Percentiles rank a stretch among this genome's conserved stretches.
These are phyloP conservation scores for Hypocryptadius cinnamomeus DNA, from an alignment of 2,113 vertebrate species.

Conservation along the genomic window DNA sequence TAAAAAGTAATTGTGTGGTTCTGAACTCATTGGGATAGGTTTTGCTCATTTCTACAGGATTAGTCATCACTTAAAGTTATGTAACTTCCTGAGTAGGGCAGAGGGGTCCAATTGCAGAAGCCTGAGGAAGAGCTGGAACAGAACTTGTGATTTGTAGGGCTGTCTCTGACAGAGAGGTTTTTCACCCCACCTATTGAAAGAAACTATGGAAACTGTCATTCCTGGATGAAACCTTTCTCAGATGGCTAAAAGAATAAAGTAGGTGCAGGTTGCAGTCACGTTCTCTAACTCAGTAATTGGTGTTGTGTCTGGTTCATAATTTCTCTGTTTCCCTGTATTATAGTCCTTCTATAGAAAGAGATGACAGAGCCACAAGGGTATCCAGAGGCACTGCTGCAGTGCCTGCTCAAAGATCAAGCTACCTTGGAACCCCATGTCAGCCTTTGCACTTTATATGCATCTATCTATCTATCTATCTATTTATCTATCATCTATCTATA, in stretches of 20 bases:
- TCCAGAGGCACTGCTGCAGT: background rate
- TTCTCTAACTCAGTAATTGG: background rate
- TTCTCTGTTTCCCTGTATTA: background rate
- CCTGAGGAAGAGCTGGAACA: background rate
- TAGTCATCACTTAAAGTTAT: background rate
- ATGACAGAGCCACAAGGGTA: background rate
- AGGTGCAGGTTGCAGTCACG: background rate
- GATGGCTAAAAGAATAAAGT: background rate
- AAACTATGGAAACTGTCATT: background rate
- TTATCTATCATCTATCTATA: background rate
- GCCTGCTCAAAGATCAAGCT: background rate
- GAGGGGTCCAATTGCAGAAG: background rate
- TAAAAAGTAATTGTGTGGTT: background rate
- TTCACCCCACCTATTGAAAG: background rate
- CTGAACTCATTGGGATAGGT: background rate
- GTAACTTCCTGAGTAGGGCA: background rate
- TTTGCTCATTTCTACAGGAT: background rate
- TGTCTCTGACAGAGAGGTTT: background rate
- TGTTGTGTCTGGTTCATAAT: background rate
- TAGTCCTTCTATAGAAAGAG: background rate
- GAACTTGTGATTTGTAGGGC: background rate
- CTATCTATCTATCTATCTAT: too few relatives aligned
- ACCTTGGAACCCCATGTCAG: background rate
- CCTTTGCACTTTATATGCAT: background rate
- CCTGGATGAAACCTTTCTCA: background rate